Base-by-base conservation (phyloP, 2,888 invertebrate species). In the Eulithis prunata region DNA sequence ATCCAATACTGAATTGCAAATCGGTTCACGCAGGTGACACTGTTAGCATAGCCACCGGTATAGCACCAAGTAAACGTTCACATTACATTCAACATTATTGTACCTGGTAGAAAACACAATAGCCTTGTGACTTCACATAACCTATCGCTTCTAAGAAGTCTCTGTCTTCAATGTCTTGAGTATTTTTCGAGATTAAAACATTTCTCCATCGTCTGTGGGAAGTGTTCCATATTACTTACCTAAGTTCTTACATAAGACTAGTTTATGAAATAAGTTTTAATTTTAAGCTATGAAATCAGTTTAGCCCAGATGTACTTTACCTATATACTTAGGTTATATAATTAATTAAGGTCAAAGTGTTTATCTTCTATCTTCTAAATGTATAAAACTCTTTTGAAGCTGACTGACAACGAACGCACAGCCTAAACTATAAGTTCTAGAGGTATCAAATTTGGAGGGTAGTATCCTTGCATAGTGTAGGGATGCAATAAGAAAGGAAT, bases 71-170 rank as follows among this genome's bases (percentile, higher is more conserved):
- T 41, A 43, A 59, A 59, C 57, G 63, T 63, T 67, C 63, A 43
- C 57, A 67, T 63, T 60, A 63, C 67, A 60, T 67, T 67, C 59
- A 67, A 63, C 67, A 63, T 57, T 56, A 56, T 63, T 63, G 60
- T 67, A 57, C 55, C 46, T 52, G 57, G 13, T 56, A 51, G 28
- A 38, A 57, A 52, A 60, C 53, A 67, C 67, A 67, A 67, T 63
- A 60, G 57, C 63, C 32, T 43, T 57, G 38, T 55, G 28, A 52
- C 46, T 47, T 59, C 28, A 54, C 58, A 21, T 21, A 59, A 52
- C 52, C 58, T 57, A 53, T 43, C 36, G 51, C 21, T 67, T 63
- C 67, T 60, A 49, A 63, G 67, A 67, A 67, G 14, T 51, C 60
- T 55, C 43, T 46, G 28, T 21, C 21, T 54, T 47, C 38, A 64